Evolutionary conservation across 1,140 invertebrate species (phyloP), one percentile per base, ranked within the genome.

Genomic region (Drosophila serrata): DNA sequence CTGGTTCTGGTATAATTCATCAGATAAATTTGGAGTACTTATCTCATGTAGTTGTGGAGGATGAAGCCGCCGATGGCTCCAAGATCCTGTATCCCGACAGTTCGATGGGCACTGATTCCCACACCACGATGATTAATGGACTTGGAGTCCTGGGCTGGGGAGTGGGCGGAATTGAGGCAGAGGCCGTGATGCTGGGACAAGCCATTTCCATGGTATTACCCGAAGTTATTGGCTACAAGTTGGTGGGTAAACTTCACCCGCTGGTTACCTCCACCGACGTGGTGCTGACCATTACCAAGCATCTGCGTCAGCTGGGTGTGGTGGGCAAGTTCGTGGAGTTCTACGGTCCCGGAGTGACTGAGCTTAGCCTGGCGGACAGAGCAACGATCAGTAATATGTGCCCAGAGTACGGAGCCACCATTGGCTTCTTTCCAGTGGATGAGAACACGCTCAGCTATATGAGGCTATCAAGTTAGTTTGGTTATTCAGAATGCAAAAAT

Each of bases 321-420:
- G 98, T 99, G 46, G 98, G 98, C 45, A 99, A 99, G 92, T 99
- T 99, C 94, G 98, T 99, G 3, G 99, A 99, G 94, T 99, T 99
- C 93, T 99, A 97, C 93, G 99, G 99, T 0, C 96, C 97, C 0
- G 98, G 98, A 6, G 97, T 99, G 12, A 92, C 95, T 2, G 95
- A 96, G 64, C 93, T 99, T 3, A 98, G 97, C 45, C 98, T 99
- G 55, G 98, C 99, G 4, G 99, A 99, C 93, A 93, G 99, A 68
- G 98, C 96, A 67, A 99, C 95, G 40, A 99, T 97, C 91, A 98
- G 95, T 35, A 99, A 99, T 93, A 99, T 99, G 99, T 99, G 97
- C 92, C 98, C 98, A 0, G 99, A 99, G 94, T 99, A 99, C 93
- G 97, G 99, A 22, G 99, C 99, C 7, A 99, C 99, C 1, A 96